A percentile compares a stretch with the other conserved stretches of the same genome.
These are phyloP conservation scores for Synaphobranchus kaupii DNA, from an alignment of 2,797 vertebrate genomes.

Conservation along the genomic window DNA sequence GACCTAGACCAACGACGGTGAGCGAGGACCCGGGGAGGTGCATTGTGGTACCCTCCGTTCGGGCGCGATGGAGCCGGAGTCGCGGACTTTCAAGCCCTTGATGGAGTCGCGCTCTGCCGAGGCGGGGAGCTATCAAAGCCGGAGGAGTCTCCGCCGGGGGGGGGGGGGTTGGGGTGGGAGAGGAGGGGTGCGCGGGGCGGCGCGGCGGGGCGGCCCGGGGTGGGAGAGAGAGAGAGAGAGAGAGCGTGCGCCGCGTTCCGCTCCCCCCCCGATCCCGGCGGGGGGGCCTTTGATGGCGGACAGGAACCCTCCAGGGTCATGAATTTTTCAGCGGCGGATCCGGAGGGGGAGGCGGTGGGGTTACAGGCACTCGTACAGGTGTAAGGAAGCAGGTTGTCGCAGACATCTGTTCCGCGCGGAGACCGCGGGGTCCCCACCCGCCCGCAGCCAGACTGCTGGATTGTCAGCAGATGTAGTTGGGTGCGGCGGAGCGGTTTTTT, in stretches of 20 bases:
- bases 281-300: constrained; percentile 74
- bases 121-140: constrained; percentile 66
- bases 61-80: constrained; percentile 47
- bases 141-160: constrained; percentile 37
- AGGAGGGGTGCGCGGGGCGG: constrained; percentile 19
- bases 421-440: constrained; percentile 62
- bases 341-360: constrained; percentile 45
- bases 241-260: constrained; percentile 28
- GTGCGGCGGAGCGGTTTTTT: constrained; percentile 69
- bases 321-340: constrained; percentile 74
- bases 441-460: constrained; percentile 76
- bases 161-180: constrained; percentile 17
- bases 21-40: not conserved
- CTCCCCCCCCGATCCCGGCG: constrained; percentile 23
- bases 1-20: not conserved
- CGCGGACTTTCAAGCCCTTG: constrained; percentile 63
- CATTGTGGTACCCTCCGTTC: constrained; percentile 39
- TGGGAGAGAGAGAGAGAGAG: not conserved
- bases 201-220: not conserved
- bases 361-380: constrained; percentile 81
- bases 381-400: constrained; percentile 83
- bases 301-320: constrained; percentile 78
- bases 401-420: constrained; percentile 84
- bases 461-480: constrained; percentile 82
- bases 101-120: constrained; percentile 61